These are phyloP conservation scores for Carassius gibelio DNA, from an alignment of 2,113 vertebrate species.

Conservation along the genomic window DNA sequence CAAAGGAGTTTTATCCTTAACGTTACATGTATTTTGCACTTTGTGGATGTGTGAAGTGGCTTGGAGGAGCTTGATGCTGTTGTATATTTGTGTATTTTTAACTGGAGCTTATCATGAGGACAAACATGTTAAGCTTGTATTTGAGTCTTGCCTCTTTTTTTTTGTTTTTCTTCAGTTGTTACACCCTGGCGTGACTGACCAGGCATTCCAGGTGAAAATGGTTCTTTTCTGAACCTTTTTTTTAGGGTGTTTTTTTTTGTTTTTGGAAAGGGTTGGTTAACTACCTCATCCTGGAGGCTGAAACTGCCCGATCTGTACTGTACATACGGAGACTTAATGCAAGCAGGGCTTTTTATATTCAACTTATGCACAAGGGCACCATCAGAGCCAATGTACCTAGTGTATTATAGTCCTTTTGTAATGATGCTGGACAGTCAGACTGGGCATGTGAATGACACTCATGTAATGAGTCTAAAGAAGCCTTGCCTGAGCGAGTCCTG, in stretches of 20 bases:
- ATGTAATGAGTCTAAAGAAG: slow-evolving; percentile 83
- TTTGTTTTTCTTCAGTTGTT: slow-evolving; percentile 69
- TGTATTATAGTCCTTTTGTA: slow-evolving; percentile 81
- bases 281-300: slow-evolving; percentile 96
- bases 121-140: slow-evolving; percentile 78
- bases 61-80: slow-evolving; percentile 58
- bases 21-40: slow-evolving; percentile 66
- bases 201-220: slow-evolving; percentile 86
- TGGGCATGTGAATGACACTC: slow-evolving; percentile 78
- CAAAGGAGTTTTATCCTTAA: slow-evolving; percentile 58
- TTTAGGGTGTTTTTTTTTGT: background rate
- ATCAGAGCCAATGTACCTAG: slow-evolving; percentile 80
- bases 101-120: slow-evolving; percentile 59
- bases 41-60: slow-evolving; percentile 66
- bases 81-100: slow-evolving; percentile 57
- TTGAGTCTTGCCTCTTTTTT: slow-evolving; percentile 76
- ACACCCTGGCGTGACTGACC: slow-evolving; percentile 86
- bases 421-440: slow-evolving; percentile 69
- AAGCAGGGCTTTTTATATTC: slow-evolving; percentile 83
- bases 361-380: slow-evolving; percentile 85
- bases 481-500: slow-evolving; percentile 76
- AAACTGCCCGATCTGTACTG: slow-evolving; percentile 88
- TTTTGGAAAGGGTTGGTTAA: slow-evolving; percentile 84
- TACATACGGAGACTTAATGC: slow-evolving; percentile 90
- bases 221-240: slow-evolving; percentile 85